These are phyloP conservation scores for Toxostoma redivivum DNA, from an alignment of 2,113 vertebrate genomes.

Conservation along the genomic window DNA sequence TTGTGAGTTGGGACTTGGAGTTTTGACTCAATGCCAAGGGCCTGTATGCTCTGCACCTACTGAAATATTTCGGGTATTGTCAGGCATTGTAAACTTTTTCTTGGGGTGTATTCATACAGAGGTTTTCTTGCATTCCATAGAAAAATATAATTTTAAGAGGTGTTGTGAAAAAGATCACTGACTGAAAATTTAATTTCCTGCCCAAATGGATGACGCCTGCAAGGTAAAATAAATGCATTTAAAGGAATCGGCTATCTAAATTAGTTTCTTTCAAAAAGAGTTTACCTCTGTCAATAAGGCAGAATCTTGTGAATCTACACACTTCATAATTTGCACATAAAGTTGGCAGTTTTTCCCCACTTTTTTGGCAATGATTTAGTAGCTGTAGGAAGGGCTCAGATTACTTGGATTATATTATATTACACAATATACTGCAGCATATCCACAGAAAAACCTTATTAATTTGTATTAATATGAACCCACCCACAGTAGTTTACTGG, in stretches of 20 bases:
- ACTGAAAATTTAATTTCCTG: constrained; percentile 63
- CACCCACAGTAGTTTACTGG: not conserved
- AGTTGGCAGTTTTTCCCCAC: constrained; percentile 10
- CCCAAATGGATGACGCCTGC: constrained; percentile 21
- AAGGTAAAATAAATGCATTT: constrained; percentile 30
- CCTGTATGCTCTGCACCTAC: not conserved
- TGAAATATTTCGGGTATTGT: constrained; percentile 37
- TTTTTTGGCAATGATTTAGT: constrained; percentile 43
- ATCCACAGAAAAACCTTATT: not conserved
- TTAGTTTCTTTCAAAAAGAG: constrained; percentile 28
- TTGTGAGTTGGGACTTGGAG: not conserved
- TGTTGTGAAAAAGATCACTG: constrained; percentile 37
- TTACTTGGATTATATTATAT: constrained; percentile 43
- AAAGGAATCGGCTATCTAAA: constrained; percentile 28
- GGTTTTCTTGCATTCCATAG: not conserved
- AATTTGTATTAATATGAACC: not conserved
- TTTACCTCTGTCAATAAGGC: constrained; percentile 37
- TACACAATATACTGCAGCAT: constrained; percentile 6
- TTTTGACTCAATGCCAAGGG: not conserved
- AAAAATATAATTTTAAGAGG: constrained; percentile 36
- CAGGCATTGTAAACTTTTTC: not conserved
- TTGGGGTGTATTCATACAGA: not conserved
- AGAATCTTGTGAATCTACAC: constrained; percentile 47
- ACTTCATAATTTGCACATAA: constrained; percentile 56
- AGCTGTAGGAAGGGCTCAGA: constrained; percentile 17